Evolutionary conservation across 2,888 invertebrate species (phyloP), one percentile per base, ranked within the genome.

Genomic region (Lycophotia porphyrea): DNA sequence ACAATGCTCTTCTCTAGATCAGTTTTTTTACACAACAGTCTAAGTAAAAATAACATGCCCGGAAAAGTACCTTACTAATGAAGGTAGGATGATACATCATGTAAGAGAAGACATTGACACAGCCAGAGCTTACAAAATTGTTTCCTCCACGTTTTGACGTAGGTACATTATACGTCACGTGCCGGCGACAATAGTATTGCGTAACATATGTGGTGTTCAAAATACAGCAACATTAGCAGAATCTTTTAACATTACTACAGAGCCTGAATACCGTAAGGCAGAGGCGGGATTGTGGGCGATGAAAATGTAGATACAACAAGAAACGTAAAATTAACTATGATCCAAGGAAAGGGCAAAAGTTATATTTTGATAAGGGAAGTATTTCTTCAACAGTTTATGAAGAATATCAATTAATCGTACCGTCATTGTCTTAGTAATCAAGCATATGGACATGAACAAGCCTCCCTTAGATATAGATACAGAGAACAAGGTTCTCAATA

Each of bases 141-240:
- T 55, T 67, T 68, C 72, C 64, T 77, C 39, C 39, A 42, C 65
- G n/a, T 70, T 60, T 15, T 69, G 71, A 66, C 47, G 76, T 71
- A 31, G 66, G 55, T 70, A 67, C 39, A 68, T 74, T 65, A 66
- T 71, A 77, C 60, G 61, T 76, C 74, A 82, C 67, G 58, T 63
- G 31, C 52, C 55, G 27, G 72, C 61, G 78, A 84, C 82, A 86
- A 78, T 84, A 71, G 70, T 74, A 68, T 80, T 73, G 65, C 73
- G 80, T 83, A 84, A 85, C 85, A 79, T 84, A 77, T 77, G 81
- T 67, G 71, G 27, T 76, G 81, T 81, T 82, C 70, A 87, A 88
- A 88, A 84, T 86, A 84, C 78, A 65, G 78, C 83, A 68, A 88
- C 88, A 87, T 89, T 87, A 83, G 87, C 82, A 71, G 72, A 89